These are phyloP conservation scores for Leucania comma DNA, from an alignment of 2,888 invertebrate species.

Conservation along the genomic window DNA sequence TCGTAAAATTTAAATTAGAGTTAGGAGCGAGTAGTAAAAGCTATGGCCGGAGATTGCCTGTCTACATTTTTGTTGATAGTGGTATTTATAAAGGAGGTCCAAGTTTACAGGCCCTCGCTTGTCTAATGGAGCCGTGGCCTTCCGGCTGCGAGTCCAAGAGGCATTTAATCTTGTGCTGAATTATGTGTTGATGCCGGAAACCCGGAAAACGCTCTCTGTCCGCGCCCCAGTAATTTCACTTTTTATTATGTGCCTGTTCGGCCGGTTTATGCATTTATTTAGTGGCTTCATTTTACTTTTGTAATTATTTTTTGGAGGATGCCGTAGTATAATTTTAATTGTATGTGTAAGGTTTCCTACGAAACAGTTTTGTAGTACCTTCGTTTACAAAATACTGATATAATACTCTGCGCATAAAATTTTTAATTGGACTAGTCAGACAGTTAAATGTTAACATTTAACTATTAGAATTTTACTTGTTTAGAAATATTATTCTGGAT, in stretches of 20 bases:
- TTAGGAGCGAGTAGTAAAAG: slow-evolving; percentile 55
- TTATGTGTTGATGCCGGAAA: slow-evolving; percentile 88
- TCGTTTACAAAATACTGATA: not conserved
- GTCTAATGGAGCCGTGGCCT: slow-evolving; percentile 85
- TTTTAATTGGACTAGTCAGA: not conserved
- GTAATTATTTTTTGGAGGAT: slow-evolving; percentile 59
- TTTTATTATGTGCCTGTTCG: slow-evolving; percentile 79
- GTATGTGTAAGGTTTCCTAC: slow-evolving; percentile 17
- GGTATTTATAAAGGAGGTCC: slow-evolving; percentile 73
- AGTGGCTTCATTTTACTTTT: slow-evolving; percentile 59
- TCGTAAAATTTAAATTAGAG: slow-evolving; percentile 55
- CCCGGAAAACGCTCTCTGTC: slow-evolving; percentile 84
- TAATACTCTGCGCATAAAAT: no score
- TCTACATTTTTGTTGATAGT: slow-evolving; percentile 66
- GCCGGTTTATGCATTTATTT: slow-evolving; percentile 71
- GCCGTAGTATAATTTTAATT: slow-evolving; percentile 48
- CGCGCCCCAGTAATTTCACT: slow-evolving; percentile 83
- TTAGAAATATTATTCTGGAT: not conserved
- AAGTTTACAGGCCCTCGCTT: slow-evolving; percentile 76
- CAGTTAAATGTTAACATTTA: not conserved
- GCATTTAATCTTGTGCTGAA: slow-evolving; percentile 89
- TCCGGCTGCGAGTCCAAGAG: slow-evolving; percentile 85
- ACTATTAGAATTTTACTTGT: slow-evolving; percentile 3
- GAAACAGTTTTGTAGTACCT: not conserved
- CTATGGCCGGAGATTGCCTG: slow-evolving; percentile 57